Conservation (phyloP, 2,113 vertebrate species). For the Hippopotamus amphibius region DNA sequence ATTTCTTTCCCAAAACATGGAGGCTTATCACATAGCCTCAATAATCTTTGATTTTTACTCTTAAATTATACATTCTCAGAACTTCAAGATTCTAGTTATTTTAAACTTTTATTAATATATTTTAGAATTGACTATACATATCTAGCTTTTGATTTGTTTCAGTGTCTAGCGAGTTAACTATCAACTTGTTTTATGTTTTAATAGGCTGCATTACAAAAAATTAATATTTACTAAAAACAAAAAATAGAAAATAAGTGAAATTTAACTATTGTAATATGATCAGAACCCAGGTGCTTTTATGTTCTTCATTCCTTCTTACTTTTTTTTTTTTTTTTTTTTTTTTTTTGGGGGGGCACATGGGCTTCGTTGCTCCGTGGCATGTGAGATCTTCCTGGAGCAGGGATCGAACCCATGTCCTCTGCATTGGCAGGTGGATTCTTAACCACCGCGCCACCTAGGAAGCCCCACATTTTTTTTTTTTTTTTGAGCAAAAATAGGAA, state of each 20-base stretch:
- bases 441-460: neutral
- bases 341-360: no score
- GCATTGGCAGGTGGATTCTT: neutral
- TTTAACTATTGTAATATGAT: neutral
- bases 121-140: slow-evolving; percentile 44
- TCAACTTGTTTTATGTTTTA: neutral
- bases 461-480: neutral
- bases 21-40: neutral
- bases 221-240: neutral
- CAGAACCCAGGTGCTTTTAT: slow-evolving; percentile 55
- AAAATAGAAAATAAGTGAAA: slow-evolving; percentile 40
- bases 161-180: neutral
- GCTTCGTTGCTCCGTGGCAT: neutral
- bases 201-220: neutral
- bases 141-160: slow-evolving; percentile 31
- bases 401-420: neutral
- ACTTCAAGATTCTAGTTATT: neutral
- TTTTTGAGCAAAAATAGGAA: slow-evolving; percentile 42
- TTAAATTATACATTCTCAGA: slow-evolving; percentile 7
- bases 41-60: slow-evolving; percentile 32
- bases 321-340: neutral
- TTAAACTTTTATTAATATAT: slow-evolving; percentile 20
- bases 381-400: neutral
- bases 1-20: neutral
- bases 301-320: slow-evolving; percentile 35